Percentiles rank a stretch among this genome's conserved stretches.
Conservation (phyloP, 2,113 vertebrate genomes). For the Elephantulus edwardii region DNA sequence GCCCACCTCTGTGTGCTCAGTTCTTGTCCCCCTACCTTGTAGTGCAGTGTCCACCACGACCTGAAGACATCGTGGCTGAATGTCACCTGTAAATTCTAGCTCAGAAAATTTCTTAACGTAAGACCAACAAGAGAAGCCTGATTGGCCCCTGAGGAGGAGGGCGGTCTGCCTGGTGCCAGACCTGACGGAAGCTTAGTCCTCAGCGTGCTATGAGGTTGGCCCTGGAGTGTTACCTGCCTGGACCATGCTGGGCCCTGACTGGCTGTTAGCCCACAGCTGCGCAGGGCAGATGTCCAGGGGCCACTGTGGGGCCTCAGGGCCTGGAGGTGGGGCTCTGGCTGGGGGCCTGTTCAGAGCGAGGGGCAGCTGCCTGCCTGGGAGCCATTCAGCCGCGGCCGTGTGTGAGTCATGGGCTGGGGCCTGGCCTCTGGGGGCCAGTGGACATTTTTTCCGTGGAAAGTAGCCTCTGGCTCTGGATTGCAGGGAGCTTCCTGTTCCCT, state of each 20-base stretch:
- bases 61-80: too few species aligned
- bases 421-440: slow-evolving; percentile 26
- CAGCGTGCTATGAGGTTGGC: too few species aligned
- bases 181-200: background rate
- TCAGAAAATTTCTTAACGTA: background rate
- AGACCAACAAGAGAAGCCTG: background rate
- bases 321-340: background rate
- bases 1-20: background rate
- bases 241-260: background rate
- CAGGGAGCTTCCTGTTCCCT: background rate
- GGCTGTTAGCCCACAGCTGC: background rate
- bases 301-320: fast-evolving
- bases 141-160: fast-evolving
- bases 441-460: slow-evolving; percentile 65
- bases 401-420: slow-evolving; percentile 52
- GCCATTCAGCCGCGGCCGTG: background rate
- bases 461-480: background rate
- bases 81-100: fast-evolving
- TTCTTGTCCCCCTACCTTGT: too few species aligned
- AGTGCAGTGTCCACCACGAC: too few species aligned
- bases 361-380: background rate
- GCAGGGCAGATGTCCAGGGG: background rate
- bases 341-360: background rate
- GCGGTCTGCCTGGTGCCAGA: fast-evolving
- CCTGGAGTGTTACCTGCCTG: background rate